Evolutionary conservation across 2,113 vertebrate species (phyloP).

Genomic region (Oryzias curvinotus): DNA sequence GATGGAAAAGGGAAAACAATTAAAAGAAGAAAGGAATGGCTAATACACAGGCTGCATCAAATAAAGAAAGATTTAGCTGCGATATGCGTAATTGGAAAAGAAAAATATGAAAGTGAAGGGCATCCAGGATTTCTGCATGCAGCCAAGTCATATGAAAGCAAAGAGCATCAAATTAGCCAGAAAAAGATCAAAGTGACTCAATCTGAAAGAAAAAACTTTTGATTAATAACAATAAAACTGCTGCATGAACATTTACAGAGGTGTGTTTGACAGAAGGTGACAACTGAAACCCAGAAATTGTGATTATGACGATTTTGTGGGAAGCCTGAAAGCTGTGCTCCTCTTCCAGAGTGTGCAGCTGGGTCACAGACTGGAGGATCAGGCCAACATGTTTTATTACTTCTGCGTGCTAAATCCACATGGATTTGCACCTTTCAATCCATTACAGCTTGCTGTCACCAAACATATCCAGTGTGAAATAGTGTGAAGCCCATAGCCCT

Average conservation of each 20-base stretch:
- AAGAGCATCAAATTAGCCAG: not conserved
- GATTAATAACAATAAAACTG: conserved; percentile 5
- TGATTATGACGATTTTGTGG: conserved; percentile 40
- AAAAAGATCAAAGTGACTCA: not conserved
- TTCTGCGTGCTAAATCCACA: conserved; percentile 45
- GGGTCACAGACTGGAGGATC: conserved; percentile 24
- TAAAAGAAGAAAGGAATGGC: not conserved
- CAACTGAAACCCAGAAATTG: conserved; percentile 22
- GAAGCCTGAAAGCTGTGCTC: conserved; percentile 26
- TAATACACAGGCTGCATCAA: not conserved
- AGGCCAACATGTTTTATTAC: conserved; percentile 48
- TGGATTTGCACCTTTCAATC: conserved; percentile 61
- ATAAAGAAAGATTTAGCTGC: conserved; percentile 7
- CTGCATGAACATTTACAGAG: conserved; percentile 2
- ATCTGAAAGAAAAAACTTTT: conserved; percentile 1
- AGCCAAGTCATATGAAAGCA: too few relatives aligned
- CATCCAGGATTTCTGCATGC: too few relatives aligned
- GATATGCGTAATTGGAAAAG: conserved; percentile 7
- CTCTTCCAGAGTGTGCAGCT: conserved; percentile 21
- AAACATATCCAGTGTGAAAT: conserved; percentile 61
- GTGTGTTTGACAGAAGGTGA: conserved; percentile 18
- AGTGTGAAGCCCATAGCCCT: conserved; percentile 39
- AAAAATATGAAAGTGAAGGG: not conserved
- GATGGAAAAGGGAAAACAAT: too few relatives aligned
- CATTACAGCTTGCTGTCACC: conserved; percentile 51